Evolutionary conservation across 2,113 vertebrate genomes (phyloP).

Genomic region (Gobio gobio): DNA sequence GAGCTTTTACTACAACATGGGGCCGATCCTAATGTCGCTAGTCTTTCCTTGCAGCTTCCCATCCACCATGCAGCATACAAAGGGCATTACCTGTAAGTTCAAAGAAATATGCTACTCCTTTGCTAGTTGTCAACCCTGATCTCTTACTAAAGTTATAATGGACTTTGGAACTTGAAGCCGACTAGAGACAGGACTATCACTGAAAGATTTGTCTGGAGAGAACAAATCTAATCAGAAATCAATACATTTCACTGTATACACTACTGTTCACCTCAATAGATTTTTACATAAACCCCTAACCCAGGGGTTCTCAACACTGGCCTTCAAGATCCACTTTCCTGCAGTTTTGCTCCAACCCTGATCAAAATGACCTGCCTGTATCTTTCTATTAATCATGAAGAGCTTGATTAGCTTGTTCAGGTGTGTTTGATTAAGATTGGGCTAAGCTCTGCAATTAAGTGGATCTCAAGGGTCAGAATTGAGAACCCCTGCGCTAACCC

Average conservation of each 20-base stretch:
- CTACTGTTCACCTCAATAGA: too few relatives aligned
- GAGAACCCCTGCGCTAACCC: not conserved
- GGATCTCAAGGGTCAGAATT: too few relatives aligned
- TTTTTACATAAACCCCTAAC: too few relatives aligned
- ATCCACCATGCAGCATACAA: slow-evolving; percentile 85
- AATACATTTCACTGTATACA: too few relatives aligned
- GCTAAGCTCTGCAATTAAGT: not conserved
- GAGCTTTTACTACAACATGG: slow-evolving; percentile 85
- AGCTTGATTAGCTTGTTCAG: too few relatives aligned
- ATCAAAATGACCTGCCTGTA: too few relatives aligned
- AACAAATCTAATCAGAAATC: not conserved
- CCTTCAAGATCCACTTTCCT: too few relatives aligned
- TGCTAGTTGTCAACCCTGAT: too few relatives aligned
- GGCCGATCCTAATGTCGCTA: slow-evolving; percentile 82
- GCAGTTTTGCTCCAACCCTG: too few relatives aligned
- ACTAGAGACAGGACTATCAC: not conserved
- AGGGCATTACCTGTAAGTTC: slow-evolving; percentile 86
- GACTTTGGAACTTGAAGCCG: not conserved
- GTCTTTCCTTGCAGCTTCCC: slow-evolving; percentile 80
- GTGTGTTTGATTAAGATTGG: not conserved
- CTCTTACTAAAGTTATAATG: not conserved
- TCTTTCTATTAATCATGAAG: too few relatives aligned
- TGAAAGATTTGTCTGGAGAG: not conserved
- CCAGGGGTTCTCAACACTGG: too few relatives aligned
- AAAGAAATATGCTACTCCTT: not conserved